Evolutionary conservation across 1,140 invertebrate genomes (phyloP), one percentile per base, ranked within the genome.

Genomic region (Belonocnema kinseyi): DNA sequence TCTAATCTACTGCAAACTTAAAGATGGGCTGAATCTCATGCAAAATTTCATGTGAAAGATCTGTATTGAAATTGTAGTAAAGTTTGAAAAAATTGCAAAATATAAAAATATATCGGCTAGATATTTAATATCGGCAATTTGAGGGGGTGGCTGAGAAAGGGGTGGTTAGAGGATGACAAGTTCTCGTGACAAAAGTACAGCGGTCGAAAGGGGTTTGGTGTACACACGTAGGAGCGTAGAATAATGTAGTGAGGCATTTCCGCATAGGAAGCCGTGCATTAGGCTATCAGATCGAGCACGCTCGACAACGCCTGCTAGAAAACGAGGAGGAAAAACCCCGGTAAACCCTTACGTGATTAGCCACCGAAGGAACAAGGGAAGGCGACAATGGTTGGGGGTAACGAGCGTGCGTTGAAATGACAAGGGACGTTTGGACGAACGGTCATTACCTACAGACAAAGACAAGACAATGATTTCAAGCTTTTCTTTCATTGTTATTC

Each of bases 251-350:
- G 86, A 86, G 86, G 84, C 83, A 91, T 92, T 92, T 92, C 91
- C 91, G 90, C 83, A 89, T 90, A 89, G 91, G 91, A 92, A 92
- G 87, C 86, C 90, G 88, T 90, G 89, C 89, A 92, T 92, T 92
- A 92, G 87, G 86, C 88, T 92, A 92, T 92, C 91, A 90, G 91
- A 92, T 92, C 88, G 83, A 85, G 88, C 90, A 90, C 90, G 90
- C 89, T 87, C 88, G 78, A 86, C 85, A 82, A 83, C 85, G 84
- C 75, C 83, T 82, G 81, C 82, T 82, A 77, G 81, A 83, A 86
- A 85, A 86, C 84, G 84, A 84, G 71, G 83, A 85, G 77, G 84
- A 85, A 86, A 85, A 87, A 86, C 74, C 76, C 73, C 80, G 81
- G 77, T 84, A 86, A 84, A 88, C 85, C 86, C 86, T 88, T 90